Base-by-base conservation (phyloP, 2,888 invertebrate genomes). In the Melikaiella ostensackeni region DNA sequence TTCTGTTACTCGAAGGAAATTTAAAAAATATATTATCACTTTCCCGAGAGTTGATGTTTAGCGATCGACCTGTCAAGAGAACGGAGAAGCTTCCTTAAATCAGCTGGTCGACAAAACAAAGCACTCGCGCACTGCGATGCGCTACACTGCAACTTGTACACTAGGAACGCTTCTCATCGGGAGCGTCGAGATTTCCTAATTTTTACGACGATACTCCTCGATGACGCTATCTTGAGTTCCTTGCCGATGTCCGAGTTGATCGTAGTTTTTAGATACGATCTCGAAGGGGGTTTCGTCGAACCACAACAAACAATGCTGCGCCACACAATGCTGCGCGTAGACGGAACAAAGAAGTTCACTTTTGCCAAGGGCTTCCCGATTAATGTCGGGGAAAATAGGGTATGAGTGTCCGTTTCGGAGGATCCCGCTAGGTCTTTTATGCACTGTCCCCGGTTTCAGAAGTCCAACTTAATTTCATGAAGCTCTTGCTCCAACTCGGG, bases 41-140 rank as follows among this genome's bases (percentile, higher is more conserved):
- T 46, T 46, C 38, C n/a, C 5, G 11, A 55, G 55, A 59, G 35
- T 35, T 74, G 81, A 77, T 79, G 74, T 55, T 63, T 57, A 75
- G 50, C 42, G 61, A 64, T 75, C 62, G 79, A 78, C 78, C 80
- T 80, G 83, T 80, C 75, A 75, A 66, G 80, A 75, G 76, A 61
- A 70, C 33, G 75, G 30, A 55, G 38, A 38, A 73, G 75, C 78
- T 75, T 78, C 82, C 77, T 75, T 78, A 82, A 84, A 89, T 89
- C 89, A 89, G 88, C 88, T 89, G 89, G 86, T 89, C 84, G 84
- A 84, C 87, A 88, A 89, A 89, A 89, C 88, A 89, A 89, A 88
- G 86, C 85, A 83, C 84, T 84, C 80, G 80, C 84, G 75, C 80
- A 64, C 66, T 35, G n/a, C 76, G 55, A 13, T 24, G 27, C 76